Base-by-base conservation (phyloP, 2,888 invertebrate species). In the Shargacucullia verbasci region DNA sequence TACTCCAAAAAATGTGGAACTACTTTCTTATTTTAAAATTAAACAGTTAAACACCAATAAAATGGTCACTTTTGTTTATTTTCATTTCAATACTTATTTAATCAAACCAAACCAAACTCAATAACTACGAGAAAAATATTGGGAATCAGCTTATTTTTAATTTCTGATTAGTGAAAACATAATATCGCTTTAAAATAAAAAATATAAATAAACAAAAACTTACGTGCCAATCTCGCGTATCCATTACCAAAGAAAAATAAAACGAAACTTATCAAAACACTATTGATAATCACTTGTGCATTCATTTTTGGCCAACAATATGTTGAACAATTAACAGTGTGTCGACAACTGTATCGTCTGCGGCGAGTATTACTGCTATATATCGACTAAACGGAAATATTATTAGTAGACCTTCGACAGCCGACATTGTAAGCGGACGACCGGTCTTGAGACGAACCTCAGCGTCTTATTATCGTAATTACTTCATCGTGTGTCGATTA, bases 181-280 rank as follows among this genome's bases (percentile, higher is more conserved):
- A 20, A 20, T 20, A 20, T 20, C 20, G 2, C 2, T 20, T 4
- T 20, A 20, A 20, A 20, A 20, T 20, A 20, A 20, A 20, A 20
- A 20, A 20, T 2, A 27, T 12, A 8, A 10, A 11, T 37, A 44
- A n/a, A 0, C 25, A n/a, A 34, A 25, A 13, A 90, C 91, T 90
- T 75, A 92, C 91, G 91, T 64, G 90, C 87, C 44, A 88, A 58
- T 75, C 78, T 92, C 0, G 88, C 84, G 48, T 82, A 65, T 67
- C 83, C 86, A 71, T 73, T 65, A 20, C 70, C 72, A 57, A 76
- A 81, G 50, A 81, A 76, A 47, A 80, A 67, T 50, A 82, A 48
- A 47, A 86, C 33, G 25, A 83, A 65, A 72, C 77, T 76, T 50
- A 87, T 60, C 12, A 81, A 66, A 46, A 82, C 80, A 81, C 79